Conservation (phyloP, 1,140 invertebrate genomes). For the Nephila pilipes region DNA sequence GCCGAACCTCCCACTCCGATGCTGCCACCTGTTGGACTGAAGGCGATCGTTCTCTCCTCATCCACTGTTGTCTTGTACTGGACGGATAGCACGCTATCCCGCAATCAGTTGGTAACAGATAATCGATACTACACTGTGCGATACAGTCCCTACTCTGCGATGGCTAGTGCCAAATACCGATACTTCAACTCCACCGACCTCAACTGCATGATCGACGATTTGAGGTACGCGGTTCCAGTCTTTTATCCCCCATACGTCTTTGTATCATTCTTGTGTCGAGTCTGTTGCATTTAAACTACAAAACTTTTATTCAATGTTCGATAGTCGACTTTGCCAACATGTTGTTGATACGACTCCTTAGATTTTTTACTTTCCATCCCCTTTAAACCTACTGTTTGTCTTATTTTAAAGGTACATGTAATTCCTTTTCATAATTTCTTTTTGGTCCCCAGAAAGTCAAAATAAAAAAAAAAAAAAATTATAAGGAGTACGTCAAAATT, state of each 20-base stretch:
- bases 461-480: too few species aligned
- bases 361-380: too few species aligned
- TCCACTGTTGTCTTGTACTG: slow-evolving; percentile 95
- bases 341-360: too few species aligned
- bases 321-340: too few species aligned
- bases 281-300: too few species aligned
- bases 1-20: slow-evolving; percentile 84
- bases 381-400: too few species aligned
- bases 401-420: too few species aligned
- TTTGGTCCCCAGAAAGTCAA: too few species aligned
- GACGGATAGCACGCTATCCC: slow-evolving; percentile 94
- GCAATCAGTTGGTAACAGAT: slow-evolving; percentile 90
- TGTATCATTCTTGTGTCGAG: too few species aligned
- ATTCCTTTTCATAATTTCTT: too few species aligned
- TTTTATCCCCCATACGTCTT: not conserved
- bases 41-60: slow-evolving; percentile 91
- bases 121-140: slow-evolving; percentile 92
- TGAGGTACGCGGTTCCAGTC: slow-evolving; percentile 81
- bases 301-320: too few species aligned
- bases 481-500: too few species aligned
- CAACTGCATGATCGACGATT: slow-evolving; percentile 94
- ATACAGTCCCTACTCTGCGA: slow-evolving; percentile 84
- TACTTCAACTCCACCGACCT: slow-evolving; percentile 93
- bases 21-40: slow-evolving; percentile 95
- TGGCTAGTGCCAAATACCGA: slow-evolving; percentile 85